Base-by-base conservation (phyloP, 1,140 invertebrate genomes). In the Pygmarrhopalites habei region DNA sequence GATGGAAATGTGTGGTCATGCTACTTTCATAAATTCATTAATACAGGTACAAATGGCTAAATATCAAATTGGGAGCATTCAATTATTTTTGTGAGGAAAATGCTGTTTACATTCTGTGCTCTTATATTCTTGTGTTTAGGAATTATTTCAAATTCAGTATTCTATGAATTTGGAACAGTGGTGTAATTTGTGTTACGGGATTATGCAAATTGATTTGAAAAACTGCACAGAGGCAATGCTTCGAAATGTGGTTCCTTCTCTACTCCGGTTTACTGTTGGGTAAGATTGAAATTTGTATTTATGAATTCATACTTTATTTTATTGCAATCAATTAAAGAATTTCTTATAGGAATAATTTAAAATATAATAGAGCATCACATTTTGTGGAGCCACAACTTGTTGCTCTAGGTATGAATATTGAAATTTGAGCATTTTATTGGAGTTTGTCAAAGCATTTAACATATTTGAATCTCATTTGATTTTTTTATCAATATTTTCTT, bases 311-410 rank as follows among this genome's bases (percentile, higher is more conserved):
- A 35, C 5, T 35, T 35, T 15, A 5, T 35, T 15, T 15, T 5
- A 35, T 35, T 35, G 5, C 5, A 35, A 26, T 7, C 5, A 44
- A 47, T 5, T 7, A 47, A 10, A n/a, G 19, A 7, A n/a, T 47
- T 19, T 47, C 17, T 7, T 19, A 10, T n/a, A n/a, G n/a, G n/a
- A n/a, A 10, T 19, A 47, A 47, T 5, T n/a, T n/a, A 10, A 25
- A 5, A 5, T 7, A 10, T 47, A 23, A 39, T 56, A 56, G 53
- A 25, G 23, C n/a, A 12, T 21, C 56, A 43, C n/a, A 55, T 12
- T 65, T 66, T 51, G 56, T 67, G 12, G 68, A 70, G 58, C 68
- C 68, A 21, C 64, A 70, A 29, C 29, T 66, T 1, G 28, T 49
- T 46, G 64, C 59, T n/a, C n/a, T n/a, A n/a, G n/a, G n/a, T n/a